These are phyloP conservation scores for Spilarctia lutea DNA, from an alignment of 2,888 invertebrate species.

Conservation along the genomic window DNA sequence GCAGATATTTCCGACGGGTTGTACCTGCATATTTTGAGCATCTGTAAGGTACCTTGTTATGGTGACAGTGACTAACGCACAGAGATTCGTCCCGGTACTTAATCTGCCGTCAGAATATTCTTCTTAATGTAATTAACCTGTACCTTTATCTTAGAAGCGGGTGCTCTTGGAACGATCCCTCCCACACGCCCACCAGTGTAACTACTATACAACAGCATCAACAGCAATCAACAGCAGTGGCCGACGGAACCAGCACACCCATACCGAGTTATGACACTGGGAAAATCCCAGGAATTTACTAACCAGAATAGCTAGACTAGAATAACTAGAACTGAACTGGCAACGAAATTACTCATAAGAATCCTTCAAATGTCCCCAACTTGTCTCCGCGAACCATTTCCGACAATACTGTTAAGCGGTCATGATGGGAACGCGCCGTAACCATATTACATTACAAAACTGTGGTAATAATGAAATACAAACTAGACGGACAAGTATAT, in stretches of 20 bases:
- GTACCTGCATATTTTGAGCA: background rate
- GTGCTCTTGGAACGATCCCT: background rate
- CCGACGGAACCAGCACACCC: too few relatives aligned
- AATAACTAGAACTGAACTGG: too few relatives aligned
- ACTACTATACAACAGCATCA: too few relatives aligned
- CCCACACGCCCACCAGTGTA: too few relatives aligned
- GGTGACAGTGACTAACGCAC: background rate
- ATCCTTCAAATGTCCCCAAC: background rate
- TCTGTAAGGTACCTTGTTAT: background rate
- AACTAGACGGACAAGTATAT: background rate
- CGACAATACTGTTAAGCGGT: background rate
- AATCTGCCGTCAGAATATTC: background rate
- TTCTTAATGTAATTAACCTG: background rate
- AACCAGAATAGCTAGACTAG: too few relatives aligned
- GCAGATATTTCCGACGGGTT: too few relatives aligned
- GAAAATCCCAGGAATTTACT: too few relatives aligned
- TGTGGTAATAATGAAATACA: background rate
- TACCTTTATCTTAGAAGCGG: background rate
- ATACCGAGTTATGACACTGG: too few relatives aligned
- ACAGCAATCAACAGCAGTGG: too few relatives aligned
- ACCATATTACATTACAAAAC: background rate
- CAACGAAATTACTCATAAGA: too few relatives aligned
- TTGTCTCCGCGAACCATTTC: background rate
- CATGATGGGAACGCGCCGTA: background rate
- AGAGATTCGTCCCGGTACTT: background rate